Base-by-base conservation (phyloP, 1,140 invertebrate genomes). In the Popillia japonica region DNA sequence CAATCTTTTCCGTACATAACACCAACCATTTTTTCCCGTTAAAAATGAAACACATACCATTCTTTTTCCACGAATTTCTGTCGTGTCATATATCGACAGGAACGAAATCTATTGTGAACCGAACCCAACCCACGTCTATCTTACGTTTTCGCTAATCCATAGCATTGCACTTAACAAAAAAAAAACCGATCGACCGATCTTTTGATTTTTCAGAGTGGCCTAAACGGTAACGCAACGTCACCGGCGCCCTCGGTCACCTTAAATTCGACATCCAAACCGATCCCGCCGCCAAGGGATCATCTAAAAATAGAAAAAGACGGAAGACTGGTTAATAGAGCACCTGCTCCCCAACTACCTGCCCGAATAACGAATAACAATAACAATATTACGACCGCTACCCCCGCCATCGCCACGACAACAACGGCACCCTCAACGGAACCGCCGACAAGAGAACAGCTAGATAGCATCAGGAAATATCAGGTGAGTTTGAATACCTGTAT, bases 401-500 rank as follows among this genome's bases (percentile, higher is more conserved):
- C 87, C 0, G 85, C 87, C 2, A 11, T 75, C 27, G 27, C 27
- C n/a, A 59, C 78, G 7, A 87, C 87, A 0, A 86, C 87, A 27
- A 61, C 75, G 20, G 72, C 44, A 14, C 82, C 83, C 20, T 78
- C 85, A 20, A 86, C 87, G 75, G 86, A 87, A 48, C 92, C 94
- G 81, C 93, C 93, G 22, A 95, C 94, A 74, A 90, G 92, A 81
- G 95, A 97, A 81, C 95, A 98, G 86, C 88, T 97, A 83, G 93
- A 96, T 82, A 94, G 95, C 84, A 96, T 98, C 85, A 93, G 93
- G 82, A 96, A 96, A 87, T 96, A 95, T 88, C 94, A 96, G 92
- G 95, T 96, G 81, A 88, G 90, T 76, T 11, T 72, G 22, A 40
- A 40, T 64, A 9, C 14, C 10, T 44, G 40, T 74, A 40, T 40